Evolutionary conservation across 64 coral and sea anemone species (phyloP).

Genomic region (Montipora sp.): DNA sequence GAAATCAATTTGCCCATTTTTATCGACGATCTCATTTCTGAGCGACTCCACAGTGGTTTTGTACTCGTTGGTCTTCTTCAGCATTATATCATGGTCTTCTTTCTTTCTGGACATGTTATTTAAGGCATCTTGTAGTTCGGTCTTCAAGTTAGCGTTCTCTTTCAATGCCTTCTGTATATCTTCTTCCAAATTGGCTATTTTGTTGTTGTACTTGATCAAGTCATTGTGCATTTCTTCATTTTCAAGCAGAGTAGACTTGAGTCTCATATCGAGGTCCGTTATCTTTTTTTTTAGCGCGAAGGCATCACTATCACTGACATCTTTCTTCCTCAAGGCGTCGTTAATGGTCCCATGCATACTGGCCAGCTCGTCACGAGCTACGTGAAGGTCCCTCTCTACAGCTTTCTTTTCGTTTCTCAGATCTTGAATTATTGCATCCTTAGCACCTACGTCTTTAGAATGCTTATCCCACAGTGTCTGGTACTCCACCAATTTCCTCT

Average conservation of each 20-base stretch:
- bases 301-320: conserved; percentile 81
- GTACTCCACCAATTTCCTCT: conserved; percentile 89
- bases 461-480: conserved; percentile 87
- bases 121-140: conserved; percentile 86
- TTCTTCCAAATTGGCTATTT: conserved; percentile 84
- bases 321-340: conserved; percentile 81
- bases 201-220: conserved; percentile 81
- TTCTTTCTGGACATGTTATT: conserved; percentile 73
- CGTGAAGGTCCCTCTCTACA: conserved; percentile 82
- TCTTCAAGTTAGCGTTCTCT: conserved; percentile 78
- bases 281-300: conserved; percentile 82
- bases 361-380: conserved; percentile 81
- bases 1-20: conserved; percentile 77
- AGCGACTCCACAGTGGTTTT: conserved; percentile 68
- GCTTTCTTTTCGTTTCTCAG: conserved; percentile 86
- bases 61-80: conserved; percentile 74
- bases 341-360: conserved; percentile 72
- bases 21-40: conserved; percentile 76
- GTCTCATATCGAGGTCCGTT: conserved; percentile 77
- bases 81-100: conserved; percentile 70
- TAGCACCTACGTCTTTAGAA: conserved; percentile 74
- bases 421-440: conserved; percentile 82
- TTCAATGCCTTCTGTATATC: conserved; percentile 78
- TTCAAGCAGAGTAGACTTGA: conserved; percentile 83
- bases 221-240: conserved; percentile 98